A percentile compares a stretch with the other conserved stretches of the same genome.
Conservation (phyloP, 1,140 invertebrate genomes). For the Camponotus vicinus region DNA sequence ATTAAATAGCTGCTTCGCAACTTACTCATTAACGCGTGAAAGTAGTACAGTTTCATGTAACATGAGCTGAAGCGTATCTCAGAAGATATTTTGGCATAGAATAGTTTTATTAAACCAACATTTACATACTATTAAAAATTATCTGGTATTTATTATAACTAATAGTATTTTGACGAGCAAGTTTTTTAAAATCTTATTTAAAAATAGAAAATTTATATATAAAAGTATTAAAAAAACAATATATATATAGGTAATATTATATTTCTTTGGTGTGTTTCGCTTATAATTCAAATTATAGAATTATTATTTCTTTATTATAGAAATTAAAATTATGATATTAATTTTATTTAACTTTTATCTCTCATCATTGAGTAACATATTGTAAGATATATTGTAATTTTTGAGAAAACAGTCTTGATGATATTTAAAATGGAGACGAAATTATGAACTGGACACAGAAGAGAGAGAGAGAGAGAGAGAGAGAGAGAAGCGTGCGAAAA, state of each 20-base stretch:
- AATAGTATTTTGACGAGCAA: not conserved
- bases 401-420: not conserved
- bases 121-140: not conserved
- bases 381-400: not conserved
- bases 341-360: slow-evolving; percentile 24
- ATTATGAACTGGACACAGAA: not conserved
- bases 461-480: not conserved
- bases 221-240: not conserved
- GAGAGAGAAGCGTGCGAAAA: not conserved
- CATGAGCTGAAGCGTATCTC: not conserved
- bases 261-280: not conserved
- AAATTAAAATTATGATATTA: slow-evolving; percentile 16
- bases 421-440: not conserved
- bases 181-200: not conserved
- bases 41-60: slow-evolving; percentile 46
- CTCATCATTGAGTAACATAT: not conserved
- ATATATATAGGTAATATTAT: not conserved
- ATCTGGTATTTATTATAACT: not conserved
- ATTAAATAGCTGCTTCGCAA: slow-evolving; percentile 64
- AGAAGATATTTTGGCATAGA: slow-evolving; percentile 13
- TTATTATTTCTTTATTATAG: not conserved
- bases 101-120: slow-evolving; percentile 7
- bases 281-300: slow-evolving; percentile 14
- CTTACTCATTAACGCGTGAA: slow-evolving; percentile 58
- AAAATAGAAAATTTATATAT: not conserved